Percentiles rank a stretch among this genome's conserved stretches.
These are phyloP conservation scores for Sceloporus tristichus DNA, from an alignment of 2,113 vertebrate genomes.

Conservation along the genomic window DNA sequence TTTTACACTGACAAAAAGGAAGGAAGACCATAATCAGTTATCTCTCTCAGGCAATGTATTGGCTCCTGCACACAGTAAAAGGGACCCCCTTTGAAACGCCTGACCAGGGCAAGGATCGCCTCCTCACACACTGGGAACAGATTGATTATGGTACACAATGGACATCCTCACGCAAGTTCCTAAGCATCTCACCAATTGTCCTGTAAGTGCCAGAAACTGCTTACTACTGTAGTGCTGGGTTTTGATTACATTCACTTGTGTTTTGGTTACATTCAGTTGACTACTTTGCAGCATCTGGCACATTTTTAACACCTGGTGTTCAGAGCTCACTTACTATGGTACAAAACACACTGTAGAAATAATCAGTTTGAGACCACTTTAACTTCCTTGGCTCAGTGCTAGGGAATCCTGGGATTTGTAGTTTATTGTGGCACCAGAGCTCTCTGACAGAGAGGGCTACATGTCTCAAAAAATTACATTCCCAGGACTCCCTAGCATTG, in stretches of 20 bases:
- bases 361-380: too few species aligned
- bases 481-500: too few species aligned
- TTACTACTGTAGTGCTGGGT: not conserved
- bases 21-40: not conserved
- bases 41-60: conserved; percentile 87
- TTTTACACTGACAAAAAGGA: not conserved
- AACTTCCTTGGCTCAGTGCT: too few species aligned
- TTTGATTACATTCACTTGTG: not conserved
- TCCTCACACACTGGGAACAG: conserved; percentile 96
- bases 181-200: conserved; percentile 92
- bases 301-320: not conserved
- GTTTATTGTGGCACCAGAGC: too few species aligned
- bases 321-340: not conserved
- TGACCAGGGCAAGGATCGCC: conserved; percentile 91
- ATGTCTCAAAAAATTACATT: too few species aligned
- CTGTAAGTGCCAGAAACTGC: conserved; percentile 81
- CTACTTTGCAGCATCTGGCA: rapidly evolving
- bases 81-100: conserved; percentile 95
- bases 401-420: too few species aligned
- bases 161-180: conserved; percentile 93
- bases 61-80: conserved; percentile 93
- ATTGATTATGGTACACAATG: conserved; percentile 94
- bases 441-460: too few species aligned
- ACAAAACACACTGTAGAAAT: too few species aligned
- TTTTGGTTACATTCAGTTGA: not conserved